Evolutionary conservation across 2,797 vertebrate species (phyloP), one percentile per base, ranked within the genome.

Genomic region (Micropoecilia bifurca): DNA sequence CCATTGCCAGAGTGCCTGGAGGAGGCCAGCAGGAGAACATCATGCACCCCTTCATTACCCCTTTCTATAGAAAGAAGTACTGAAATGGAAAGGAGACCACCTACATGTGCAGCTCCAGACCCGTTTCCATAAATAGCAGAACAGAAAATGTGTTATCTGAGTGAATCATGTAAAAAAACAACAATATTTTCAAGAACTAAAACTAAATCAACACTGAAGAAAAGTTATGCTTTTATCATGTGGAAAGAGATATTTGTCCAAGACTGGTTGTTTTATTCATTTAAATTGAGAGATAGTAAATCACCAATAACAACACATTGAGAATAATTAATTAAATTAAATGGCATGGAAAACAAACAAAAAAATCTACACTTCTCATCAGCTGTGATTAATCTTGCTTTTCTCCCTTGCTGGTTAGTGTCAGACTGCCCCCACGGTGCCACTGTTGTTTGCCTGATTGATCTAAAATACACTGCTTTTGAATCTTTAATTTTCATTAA

Each of bases 401-500:
- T 69, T 43, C 71, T 66, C 72, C n/a, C 59, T 72, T 28, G 18
- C 53, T 82, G 74, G 79, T 77, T 83, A 25, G 30, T 86, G 76
- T 85, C 72, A 83, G 45, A 82, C 74, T 22, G 28, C 71, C 18
- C 22, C 28, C 33, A 74, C 66, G 48, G 43, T 81, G 71, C 48
- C 72, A 73, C 71, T 80, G 87, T 78, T 93, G 81, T 89, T 92
- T 91, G 79, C 74, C 68, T 88, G 88, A 89, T 90, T 93, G 81
- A 92, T 93, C 85, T 90, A 90, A 93, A 94, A 93, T 89, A 89
- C 89, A 87, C 90, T 91, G 87, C 90, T 83, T 90, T 91, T 91
- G 80, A 91, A 93, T 95, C 89, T 92, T 93, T 90, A 93, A 88
- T 93, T 92, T 89, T 93, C 92, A 94, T 94, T 94, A 92, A 90